These are phyloP conservation scores for Colletes collaris DNA, from an alignment of 2,888 invertebrate species.

Conservation along the genomic window DNA sequence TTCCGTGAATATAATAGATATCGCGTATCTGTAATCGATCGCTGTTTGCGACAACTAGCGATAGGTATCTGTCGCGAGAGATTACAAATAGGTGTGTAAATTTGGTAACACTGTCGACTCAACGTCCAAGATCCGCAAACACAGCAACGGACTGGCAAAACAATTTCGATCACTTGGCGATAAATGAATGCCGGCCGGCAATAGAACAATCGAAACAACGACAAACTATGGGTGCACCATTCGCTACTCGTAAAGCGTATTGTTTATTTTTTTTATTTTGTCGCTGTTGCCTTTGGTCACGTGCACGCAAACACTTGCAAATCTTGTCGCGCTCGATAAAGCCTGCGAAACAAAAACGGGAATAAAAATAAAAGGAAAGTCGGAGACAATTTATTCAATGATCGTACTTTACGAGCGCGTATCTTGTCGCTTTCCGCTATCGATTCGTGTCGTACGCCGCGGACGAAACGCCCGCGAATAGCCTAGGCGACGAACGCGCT, in stretches of 20 bases:
- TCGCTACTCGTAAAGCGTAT: slow-evolving; percentile 26
- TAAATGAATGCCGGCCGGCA: slow-evolving; percentile 32
- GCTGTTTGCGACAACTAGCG: no score
- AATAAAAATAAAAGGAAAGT: background rate
- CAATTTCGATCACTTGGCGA: slow-evolving; percentile 34
- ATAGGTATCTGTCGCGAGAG: no score
- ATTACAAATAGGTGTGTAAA: no score
- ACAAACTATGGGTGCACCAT: slow-evolving; percentile 25
- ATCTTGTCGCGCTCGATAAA: slow-evolving; percentile 23
- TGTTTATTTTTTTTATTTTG: slow-evolving; percentile 3
- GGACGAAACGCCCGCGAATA: background rate
- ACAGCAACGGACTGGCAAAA: background rate
- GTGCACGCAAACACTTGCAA: slow-evolving; percentile 16
- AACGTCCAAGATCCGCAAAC: no score
- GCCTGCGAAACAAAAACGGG: background rate
- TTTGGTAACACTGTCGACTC: no score
- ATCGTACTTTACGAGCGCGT: background rate
- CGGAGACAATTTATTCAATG: slow-evolving; percentile 27
- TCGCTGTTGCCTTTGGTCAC: background rate
- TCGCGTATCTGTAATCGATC: no score
- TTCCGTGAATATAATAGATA: no score
- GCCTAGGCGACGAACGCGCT: background rate
- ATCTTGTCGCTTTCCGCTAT: background rate
- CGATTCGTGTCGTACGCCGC: background rate
- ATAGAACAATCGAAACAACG: slow-evolving; percentile 38